A percentile compares a stretch with the other conserved stretches of the same genome.
phyloP scores from a whole-genome alignment of 1,140 invertebrate species.

The Drosophila sp. region DNA sequence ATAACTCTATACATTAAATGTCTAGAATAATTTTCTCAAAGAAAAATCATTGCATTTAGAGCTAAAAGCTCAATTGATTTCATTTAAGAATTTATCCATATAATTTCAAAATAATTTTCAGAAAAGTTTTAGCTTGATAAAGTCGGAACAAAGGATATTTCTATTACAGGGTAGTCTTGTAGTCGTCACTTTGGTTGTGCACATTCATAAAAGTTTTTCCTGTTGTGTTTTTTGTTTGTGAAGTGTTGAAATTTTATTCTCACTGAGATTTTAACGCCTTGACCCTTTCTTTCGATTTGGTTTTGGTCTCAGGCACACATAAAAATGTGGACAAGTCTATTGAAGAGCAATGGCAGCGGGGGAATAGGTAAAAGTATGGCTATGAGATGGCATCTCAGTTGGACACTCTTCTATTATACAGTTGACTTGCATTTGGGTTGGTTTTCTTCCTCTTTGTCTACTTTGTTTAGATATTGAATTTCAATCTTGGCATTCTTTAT shows the following conservation, averaged over 20 bases:
- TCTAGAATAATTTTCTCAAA: too few relatives aligned
- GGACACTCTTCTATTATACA: conserved; percentile 4
- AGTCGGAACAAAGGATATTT: too few relatives aligned
- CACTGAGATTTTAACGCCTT: conserved; percentile 56
- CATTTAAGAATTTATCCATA: too few relatives aligned
- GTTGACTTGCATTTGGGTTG: conserved; percentile 3
- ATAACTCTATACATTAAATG: too few relatives aligned
- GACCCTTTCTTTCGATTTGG: conserved; percentile 37
- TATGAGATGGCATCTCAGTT: background rate
- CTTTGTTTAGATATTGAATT: conserved; percentile 17
- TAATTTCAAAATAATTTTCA: too few relatives aligned
- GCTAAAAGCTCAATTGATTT: too few relatives aligned
- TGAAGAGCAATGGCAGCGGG: conserved; percentile 7
- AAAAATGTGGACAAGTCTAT: conserved; percentile 72
- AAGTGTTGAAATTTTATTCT: conserved; percentile 75
- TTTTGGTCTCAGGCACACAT: conserved; percentile 40
- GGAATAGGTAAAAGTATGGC: too few relatives aligned
- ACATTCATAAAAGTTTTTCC: background rate
- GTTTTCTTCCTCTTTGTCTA: background rate
- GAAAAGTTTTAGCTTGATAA: too few relatives aligned
- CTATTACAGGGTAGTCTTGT: background rate
- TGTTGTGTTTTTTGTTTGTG: conserved; percentile 27
- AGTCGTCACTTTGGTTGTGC: background rate
- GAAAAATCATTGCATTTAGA: too few relatives aligned
- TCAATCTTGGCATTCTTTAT: conserved; percentile 6